phyloP scores from a whole-genome alignment of 2,797 vertebrate genomes.

The Sebastiscus albofasciatus region DNA sequence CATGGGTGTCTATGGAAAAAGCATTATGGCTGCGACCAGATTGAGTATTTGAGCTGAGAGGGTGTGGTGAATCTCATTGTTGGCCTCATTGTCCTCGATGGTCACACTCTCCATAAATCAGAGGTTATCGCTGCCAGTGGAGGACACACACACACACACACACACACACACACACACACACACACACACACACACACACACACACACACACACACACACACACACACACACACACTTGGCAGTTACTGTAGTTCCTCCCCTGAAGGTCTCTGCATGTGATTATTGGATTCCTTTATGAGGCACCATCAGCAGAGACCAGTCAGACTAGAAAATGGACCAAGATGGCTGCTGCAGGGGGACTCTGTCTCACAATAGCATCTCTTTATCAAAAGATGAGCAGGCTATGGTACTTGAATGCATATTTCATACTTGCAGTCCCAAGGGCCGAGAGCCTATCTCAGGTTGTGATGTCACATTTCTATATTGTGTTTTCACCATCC shows the following conservation, averaged over 20 bases:
- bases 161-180: not conserved
- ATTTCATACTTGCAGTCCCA: slow-evolving; percentile 49
- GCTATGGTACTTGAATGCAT: slow-evolving; percentile 49
- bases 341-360: slow-evolving; percentile 63
- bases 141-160: slow-evolving; percentile 20
- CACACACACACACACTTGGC: slow-evolving; percentile 22
- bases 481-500: slow-evolving; percentile 2
- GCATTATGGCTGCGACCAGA: slow-evolving; percentile 49
- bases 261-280: slow-evolving; percentile 78
- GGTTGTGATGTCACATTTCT: slow-evolving; percentile 22
- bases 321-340: slow-evolving; percentile 73
- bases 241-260: slow-evolving; percentile 64
- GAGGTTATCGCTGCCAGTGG: slow-evolving; percentile 60
- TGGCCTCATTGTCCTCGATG: slow-evolving; percentile 72
- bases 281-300: slow-evolving; percentile 77
- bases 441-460: not conserved
- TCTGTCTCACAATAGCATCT: slow-evolving; percentile 55
- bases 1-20: slow-evolving; percentile 56
- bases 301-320: slow-evolving; percentile 71
- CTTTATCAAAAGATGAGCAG: slow-evolving; percentile 62
- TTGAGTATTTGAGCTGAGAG: slow-evolving; percentile 65
- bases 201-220: not conserved
- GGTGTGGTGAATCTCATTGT: slow-evolving; percentile 68
- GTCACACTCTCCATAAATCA: slow-evolving; percentile 71
- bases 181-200: not conserved